These are phyloP conservation scores for Anhinga rufa DNA, from an alignment of 2,113 vertebrate genomes.

Conservation along the genomic window DNA sequence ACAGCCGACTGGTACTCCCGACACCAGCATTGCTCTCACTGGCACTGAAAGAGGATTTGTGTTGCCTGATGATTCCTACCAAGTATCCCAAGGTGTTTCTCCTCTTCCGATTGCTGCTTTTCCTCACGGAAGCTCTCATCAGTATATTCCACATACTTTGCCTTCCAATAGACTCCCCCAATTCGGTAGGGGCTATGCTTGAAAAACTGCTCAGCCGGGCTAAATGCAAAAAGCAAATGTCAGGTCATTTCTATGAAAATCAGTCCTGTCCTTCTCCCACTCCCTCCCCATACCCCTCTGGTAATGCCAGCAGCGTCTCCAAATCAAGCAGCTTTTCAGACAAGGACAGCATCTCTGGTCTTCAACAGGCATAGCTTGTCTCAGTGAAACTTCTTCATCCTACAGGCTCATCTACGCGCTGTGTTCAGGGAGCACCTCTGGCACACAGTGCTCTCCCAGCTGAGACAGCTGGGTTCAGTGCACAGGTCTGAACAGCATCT, in stretches of 20 bases:
- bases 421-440: not conserved
- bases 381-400: not conserved
- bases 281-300: not conserved
- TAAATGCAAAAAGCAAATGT: not conserved
- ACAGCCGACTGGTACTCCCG: not conserved
- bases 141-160: constrained; percentile 71
- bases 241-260: not conserved
- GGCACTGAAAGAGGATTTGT: not conserved
- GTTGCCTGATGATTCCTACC: constrained; percentile 44
- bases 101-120: constrained; percentile 51
- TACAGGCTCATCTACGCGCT: not conserved
- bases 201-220: constrained; percentile 71
- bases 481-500: not conserved
- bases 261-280: not conserved
- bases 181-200: constrained; percentile 32
- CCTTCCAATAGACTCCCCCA: constrained; percentile 78
- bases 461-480: fast-evolving
- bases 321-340: not conserved
- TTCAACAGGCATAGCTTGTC: not conserved
- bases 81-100: constrained; percentile 74
- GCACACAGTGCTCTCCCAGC: not conserved
- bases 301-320: not conserved
- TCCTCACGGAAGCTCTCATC: constrained; percentile 72
- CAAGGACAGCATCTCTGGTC: not conserved
- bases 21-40: not conserved